Evolutionary conservation across 1,140 invertebrate species (phyloP).

Genomic region (Cydia strobilella): DNA sequence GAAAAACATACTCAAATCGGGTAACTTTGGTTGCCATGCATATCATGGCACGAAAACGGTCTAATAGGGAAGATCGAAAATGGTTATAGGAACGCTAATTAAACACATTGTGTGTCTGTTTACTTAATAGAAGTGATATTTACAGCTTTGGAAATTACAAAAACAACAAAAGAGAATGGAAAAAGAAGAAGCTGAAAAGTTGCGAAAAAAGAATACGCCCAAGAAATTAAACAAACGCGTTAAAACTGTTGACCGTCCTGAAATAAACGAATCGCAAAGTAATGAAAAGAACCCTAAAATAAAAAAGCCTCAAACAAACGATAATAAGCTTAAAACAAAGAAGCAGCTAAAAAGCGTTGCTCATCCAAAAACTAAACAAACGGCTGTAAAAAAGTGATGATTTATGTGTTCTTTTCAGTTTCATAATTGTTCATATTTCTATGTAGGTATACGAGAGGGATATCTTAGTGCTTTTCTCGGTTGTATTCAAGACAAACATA

Average conservation of each 20-base stretch:
- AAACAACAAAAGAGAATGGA: not conserved
- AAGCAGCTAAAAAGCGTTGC: not conserved
- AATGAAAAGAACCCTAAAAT: not conserved
- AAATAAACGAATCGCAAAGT: not conserved
- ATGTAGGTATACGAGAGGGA: not conserved
- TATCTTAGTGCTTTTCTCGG: not conserved
- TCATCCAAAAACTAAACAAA: not conserved
- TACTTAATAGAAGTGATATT: not conserved
- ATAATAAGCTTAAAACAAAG: not conserved
- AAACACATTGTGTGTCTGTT: no score
- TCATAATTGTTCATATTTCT: not conserved
- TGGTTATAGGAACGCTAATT: no score
- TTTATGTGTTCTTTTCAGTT: no score
- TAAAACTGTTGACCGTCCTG: not conserved
- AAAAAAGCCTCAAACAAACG: not conserved
- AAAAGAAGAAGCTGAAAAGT: not conserved
- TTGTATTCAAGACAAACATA: no score
- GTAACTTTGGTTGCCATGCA: no score
- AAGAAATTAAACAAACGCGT: not conserved
- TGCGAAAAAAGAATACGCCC: not conserved
- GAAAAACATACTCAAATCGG: no score
- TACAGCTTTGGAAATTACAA: slow-evolving; percentile 1
- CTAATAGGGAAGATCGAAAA: no score
- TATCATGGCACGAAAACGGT: no score
- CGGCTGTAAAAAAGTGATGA: not conserved